Base-by-base conservation (phyloP, 2,797 vertebrate genomes). In the Chanos chanos region DNA sequence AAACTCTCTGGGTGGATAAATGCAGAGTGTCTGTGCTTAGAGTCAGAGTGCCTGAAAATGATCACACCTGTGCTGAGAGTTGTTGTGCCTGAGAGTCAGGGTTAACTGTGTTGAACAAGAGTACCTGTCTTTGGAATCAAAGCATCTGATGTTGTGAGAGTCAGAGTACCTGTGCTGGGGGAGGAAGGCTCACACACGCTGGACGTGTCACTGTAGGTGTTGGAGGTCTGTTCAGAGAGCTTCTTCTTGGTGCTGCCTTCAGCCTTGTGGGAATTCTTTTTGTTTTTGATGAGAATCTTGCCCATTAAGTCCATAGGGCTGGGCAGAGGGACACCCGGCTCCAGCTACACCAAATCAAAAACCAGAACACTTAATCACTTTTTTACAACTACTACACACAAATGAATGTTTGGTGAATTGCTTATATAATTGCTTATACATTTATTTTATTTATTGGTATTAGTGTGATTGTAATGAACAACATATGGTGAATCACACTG, bases 261-360 rank as follows among this genome's bases (percentile, higher is more conserved):
- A 0, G 86, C 87, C 63, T 98, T 99, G 62, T 92, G 93, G 0
- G 94, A 94, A 59, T 96, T 98, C 86, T 99, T 99, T 77, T 99
- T 99, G 85, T 99, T 99, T 79, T 99, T 99, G 73, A 99, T 93
- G 58, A 99, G 80, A 73, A 99, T 99, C 83, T 99, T 99, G 39
- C 96, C 95, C 89, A 94, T 93, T 74, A 99, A 86, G 45, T 99
- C 96, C 86, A 91, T 87, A 0, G 97, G 97, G 74, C 97, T 98
- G 39, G 97, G 97, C 39, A 99, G 89, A 8, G 93, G 91, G 34
- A 93, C 86, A 0, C 91, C 89, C 1, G 92, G 61, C 76, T 98
- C 95, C 80, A 99, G 79, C 97, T 99, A 68, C 54, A 24, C 4
- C 7, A 10, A 30, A 4, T 1, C 24, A 6, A 44, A 15, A 27